A percentile compares a stretch with the other conserved stretches of the same genome.
Evolutionary conservation across 2,888 invertebrate species (phyloP).

Genomic region (Belgica antarctica): DNA sequence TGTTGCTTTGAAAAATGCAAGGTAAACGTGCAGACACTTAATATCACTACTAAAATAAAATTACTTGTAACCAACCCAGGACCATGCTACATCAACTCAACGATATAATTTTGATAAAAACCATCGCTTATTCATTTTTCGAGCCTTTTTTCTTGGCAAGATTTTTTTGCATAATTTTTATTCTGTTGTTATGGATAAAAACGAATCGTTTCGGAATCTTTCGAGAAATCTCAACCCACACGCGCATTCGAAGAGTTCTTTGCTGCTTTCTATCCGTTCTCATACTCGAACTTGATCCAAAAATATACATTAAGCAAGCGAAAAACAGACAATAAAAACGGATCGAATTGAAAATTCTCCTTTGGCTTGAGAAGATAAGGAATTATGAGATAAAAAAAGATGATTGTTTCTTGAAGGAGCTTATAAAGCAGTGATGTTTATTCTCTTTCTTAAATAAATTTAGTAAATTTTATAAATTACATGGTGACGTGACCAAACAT

Average conservation of each 20-base stretch:
- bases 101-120: constrained; percentile 40
- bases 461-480: too few relatives aligned
- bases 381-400: constrained; percentile 36
- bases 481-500: too few relatives aligned
- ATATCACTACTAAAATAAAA: too few relatives aligned
- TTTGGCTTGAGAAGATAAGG: constrained; percentile 10
- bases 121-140: neutral
- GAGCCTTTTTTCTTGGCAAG: constrained; percentile 12
- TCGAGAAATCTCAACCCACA: constrained; percentile 29
- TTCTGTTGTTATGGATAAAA: neutral
- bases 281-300: constrained; percentile 4
- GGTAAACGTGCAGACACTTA: too few relatives aligned
- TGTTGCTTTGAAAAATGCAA: too few relatives aligned
- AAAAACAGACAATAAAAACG: constrained; percentile 28
- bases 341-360: constrained; percentile 31
- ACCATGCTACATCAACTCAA: too few relatives aligned
- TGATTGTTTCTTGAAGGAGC: constrained; percentile 7
- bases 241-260: constrained; percentile 18
- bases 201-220: constrained; percentile 25
- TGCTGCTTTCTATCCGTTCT: neutral
- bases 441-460: neutral
- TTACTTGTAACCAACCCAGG: too few relatives aligned
- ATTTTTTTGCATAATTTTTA: constrained; percentile 26
- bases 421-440: neutral
- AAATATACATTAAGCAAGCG: neutral